A percentile compares a stretch with the other conserved stretches of the same genome.
These are phyloP conservation scores for Epinephelus lanceolatus DNA, from an alignment of 2,113 vertebrate genomes.

Conservation along the genomic window DNA sequence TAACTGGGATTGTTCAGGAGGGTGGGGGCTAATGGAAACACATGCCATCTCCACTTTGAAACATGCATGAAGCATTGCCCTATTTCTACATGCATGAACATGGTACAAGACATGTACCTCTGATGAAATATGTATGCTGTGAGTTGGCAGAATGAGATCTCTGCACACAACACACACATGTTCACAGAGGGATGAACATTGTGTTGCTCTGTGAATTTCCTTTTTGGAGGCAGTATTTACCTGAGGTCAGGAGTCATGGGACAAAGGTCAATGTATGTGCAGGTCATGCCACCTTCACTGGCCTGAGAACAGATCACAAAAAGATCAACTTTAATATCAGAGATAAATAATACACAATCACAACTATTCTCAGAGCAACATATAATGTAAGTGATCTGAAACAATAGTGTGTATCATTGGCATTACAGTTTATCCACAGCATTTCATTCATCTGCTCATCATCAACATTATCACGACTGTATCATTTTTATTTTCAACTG, in stretches of 20 bases:
- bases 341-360: background rate
- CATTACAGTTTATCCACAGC: background rate
- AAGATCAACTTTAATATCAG: background rate
- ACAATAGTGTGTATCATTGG: background rate
- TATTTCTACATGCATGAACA: conserved; percentile 43
- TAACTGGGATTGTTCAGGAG: conserved; percentile 45
- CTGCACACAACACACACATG: background rate
- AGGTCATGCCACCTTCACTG: conserved; percentile 78
- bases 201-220: background rate
- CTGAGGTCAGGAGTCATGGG: conserved; percentile 55
- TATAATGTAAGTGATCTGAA: background rate
- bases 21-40: conserved; percentile 50
- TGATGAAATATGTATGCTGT: conserved; percentile 50
- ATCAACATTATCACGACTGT: conserved; percentile 26
- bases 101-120: conserved; percentile 12
- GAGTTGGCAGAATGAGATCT: conserved; percentile 5
- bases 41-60: conserved; percentile 14
- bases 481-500: conserved; percentile 14
- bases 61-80: conserved; percentile 35
- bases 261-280: conserved; percentile 81
- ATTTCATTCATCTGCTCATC: conserved; percentile 22
- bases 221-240: conserved; percentile 66
- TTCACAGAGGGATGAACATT: background rate
- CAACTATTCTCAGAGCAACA: background rate
- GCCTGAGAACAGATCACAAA: conserved; percentile 76